phyloP scores from a whole-genome alignment of 2,888 invertebrate genomes.

The Strigamia transsilvanica region DNA sequence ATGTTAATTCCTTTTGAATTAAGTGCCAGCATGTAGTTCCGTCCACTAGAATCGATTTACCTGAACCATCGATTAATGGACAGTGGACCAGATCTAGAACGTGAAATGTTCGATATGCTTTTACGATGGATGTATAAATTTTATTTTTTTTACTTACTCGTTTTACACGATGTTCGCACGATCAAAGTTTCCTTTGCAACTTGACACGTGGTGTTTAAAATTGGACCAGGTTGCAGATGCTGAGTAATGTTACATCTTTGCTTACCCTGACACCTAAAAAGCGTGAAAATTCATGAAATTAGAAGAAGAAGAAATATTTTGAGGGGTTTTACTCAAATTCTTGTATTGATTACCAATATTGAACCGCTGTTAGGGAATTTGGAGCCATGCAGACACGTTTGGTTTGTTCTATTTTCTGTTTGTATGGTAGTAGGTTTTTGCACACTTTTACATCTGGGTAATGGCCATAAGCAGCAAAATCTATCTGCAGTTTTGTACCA shows the following conservation, averaged over 20 bases:
- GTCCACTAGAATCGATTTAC: conserved; percentile 1
- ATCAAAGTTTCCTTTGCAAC: not conserved
- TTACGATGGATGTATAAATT: not conserved
- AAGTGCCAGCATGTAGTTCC: not conserved
- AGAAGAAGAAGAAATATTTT: too few relatives aligned
- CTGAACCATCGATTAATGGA: not conserved
- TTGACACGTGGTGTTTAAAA: not conserved
- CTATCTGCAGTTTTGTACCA: not conserved
- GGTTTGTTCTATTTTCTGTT: not conserved
- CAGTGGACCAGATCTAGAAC: not conserved
- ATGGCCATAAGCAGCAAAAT: not conserved
- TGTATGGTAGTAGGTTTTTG: not conserved
- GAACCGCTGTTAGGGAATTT: not conserved
- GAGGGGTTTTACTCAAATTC: not conserved
- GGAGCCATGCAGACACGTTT: not conserved
- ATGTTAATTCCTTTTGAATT: not conserved
- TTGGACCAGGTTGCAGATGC: not conserved
- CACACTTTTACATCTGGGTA: not conserved
- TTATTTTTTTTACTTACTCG: not conserved
- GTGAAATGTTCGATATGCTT: not conserved
- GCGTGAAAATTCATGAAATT: not conserved
- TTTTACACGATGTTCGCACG: conserved; percentile 4
- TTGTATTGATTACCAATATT: conserved; percentile 21
- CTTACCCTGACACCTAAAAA: conserved; percentile 18
- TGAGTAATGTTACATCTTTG: not conserved